These are phyloP conservation scores for Microplitis deprimator DNA, from an alignment of 2,888 invertebrate species.

Conservation along the genomic window DNA sequence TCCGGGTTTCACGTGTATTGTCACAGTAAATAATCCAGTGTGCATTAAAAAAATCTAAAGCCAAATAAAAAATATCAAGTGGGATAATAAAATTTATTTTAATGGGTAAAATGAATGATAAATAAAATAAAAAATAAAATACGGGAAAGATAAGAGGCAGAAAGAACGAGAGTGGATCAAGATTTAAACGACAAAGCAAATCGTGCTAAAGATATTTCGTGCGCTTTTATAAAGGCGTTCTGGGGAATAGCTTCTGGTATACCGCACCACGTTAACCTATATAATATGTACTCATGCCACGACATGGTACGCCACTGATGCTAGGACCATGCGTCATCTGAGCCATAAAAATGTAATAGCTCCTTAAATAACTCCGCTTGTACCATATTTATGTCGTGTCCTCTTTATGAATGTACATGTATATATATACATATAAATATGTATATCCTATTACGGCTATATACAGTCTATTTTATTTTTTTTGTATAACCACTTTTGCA, in stretches of 20 bases:
- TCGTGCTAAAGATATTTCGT: conserved; percentile 50
- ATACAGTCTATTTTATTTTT: conserved; percentile 14
- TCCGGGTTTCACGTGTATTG: background rate
- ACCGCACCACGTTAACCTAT: conserved; percentile 40
- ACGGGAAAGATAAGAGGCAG: background rate
- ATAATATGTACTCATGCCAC: conserved; percentile 37
- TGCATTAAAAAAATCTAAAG: background rate
- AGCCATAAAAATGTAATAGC: conserved; percentile 63
- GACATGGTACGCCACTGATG: conserved; percentile 44
- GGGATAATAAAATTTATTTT: background rate
- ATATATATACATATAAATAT: background rate
- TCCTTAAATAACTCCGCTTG: conserved; percentile 62
- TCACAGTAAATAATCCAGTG: background rate
- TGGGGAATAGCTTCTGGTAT: conserved; percentile 52
- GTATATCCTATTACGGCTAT: conserved; percentile 31
- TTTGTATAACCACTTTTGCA: conserved; percentile 1
- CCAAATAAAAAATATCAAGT: background rate
- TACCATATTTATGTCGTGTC: conserved; percentile 60
- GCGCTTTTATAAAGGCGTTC: conserved; percentile 51
- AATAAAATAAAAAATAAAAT: background rate
- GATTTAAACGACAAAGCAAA: conserved; percentile 41
- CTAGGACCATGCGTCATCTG: conserved; percentile 59
- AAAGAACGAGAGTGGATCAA: conserved; percentile 7
- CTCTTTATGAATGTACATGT: conserved; percentile 41
- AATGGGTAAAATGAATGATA: background rate